Percentiles rank a stretch among this genome's conserved stretches.
These are phyloP conservation scores for Ctenicera cuprea DNA, from an alignment of 2,888 invertebrate species.

Conservation along the genomic window DNA sequence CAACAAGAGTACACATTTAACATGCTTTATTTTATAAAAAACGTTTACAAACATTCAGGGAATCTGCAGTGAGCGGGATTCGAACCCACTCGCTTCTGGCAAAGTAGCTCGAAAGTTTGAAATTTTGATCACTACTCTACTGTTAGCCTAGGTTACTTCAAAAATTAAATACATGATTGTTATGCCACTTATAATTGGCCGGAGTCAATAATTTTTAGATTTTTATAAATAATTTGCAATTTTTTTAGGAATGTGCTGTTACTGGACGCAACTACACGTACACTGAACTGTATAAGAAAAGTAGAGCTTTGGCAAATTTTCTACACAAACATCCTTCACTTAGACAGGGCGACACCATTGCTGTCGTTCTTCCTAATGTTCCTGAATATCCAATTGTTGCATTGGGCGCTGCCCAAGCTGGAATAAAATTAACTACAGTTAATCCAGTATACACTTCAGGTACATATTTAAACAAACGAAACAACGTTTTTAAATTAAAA, in stretches of 20 bases:
- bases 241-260: constrained; percentile 79
- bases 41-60: too few relatives aligned
- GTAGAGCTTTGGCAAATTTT: constrained; percentile 74
- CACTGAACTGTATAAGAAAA: constrained; percentile 77
- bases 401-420: constrained; percentile 82
- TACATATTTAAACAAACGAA: not conserved
- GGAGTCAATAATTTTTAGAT: too few relatives aligned
- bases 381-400: constrained; percentile 84
- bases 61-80: too few relatives aligned
- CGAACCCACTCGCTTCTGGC: too few relatives aligned
- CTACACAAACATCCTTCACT: constrained; percentile 78
- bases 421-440: constrained; percentile 81
- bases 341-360: constrained; percentile 79
- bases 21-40: too few relatives aligned
- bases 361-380: constrained; percentile 83
- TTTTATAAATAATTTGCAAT: not conserved
- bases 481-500: not conserved
- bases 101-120: too few relatives aligned
- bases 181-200: too few relatives aligned
- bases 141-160: too few relatives aligned
- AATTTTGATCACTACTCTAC: too few relatives aligned
- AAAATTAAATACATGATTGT: too few relatives aligned
- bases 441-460: constrained; percentile 81
- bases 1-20: too few relatives aligned
- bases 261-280: constrained; percentile 83